Evolutionary conservation across 2,797 vertebrate species (phyloP).

Genomic region (Cuculus canorus): DNA sequence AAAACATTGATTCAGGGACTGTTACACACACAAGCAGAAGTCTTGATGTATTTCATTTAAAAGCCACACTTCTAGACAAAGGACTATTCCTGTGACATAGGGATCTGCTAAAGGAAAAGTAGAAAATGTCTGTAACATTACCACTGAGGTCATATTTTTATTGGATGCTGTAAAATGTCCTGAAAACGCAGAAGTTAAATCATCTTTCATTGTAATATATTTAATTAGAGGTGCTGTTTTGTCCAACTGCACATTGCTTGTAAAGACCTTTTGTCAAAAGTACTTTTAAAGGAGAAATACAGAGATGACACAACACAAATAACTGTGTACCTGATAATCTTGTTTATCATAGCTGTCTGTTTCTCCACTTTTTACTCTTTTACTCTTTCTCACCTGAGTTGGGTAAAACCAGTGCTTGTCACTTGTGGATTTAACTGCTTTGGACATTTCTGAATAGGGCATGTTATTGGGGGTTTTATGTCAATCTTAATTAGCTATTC

Average conservation of each 20-base stretch:
- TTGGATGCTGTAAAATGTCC: not conserved
- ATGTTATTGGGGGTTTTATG: not conserved
- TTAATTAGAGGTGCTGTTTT: not conserved
- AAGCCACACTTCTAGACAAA: not conserved
- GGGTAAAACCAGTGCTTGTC: not conserved
- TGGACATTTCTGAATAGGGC: not conserved
- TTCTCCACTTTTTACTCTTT: not conserved
- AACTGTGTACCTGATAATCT: not conserved
- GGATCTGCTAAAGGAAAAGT: not conserved
- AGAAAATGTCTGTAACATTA: not conserved
- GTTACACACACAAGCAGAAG: not conserved
- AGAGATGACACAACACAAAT: not conserved
- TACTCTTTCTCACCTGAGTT: not conserved
- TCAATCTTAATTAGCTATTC: constrained; percentile 16
- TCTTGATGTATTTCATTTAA: not conserved
- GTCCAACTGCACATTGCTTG: not conserved
- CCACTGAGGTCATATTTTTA: not conserved
- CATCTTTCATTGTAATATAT: not conserved
- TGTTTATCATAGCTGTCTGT: not conserved
- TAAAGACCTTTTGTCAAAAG: not conserved
- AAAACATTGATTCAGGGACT: not conserved
- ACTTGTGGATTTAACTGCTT: constrained; percentile 12
- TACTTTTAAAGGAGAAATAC: not conserved
- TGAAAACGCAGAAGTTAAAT: not conserved
- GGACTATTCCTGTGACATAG: not conserved